Base-by-base conservation (phyloP, 35 echinoderm and acorn worm genomes). In the Patiria miniata region DNA sequence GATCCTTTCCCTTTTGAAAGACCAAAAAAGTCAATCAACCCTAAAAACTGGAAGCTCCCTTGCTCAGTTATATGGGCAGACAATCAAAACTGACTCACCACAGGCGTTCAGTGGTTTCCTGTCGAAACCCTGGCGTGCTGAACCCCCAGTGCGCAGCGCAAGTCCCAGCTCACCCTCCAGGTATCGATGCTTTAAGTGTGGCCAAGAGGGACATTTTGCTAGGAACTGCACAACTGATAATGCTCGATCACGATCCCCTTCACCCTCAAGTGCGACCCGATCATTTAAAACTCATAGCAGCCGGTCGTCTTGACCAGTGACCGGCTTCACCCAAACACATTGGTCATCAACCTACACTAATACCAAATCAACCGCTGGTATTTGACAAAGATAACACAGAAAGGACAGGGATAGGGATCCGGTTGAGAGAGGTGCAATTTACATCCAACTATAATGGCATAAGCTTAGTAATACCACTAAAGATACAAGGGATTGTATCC, bases 361-460 rank as follows among this genome's bases (percentile, higher is more conserved):
- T 58, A 58, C 54, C 54, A 19, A 58, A 58, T 58, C 1, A 58
- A 58, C 54, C 54, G 54, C 54, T 22, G 16, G 54, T 58, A 58
- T 58, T 58, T 58, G 54, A 58, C 54, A 58, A 58, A 58, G 16
- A 58, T 58, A 22, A 58, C 54, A 58, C 54, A 58, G 54, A 58
- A 58, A 22, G 54, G 54, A 58, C 54, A 58, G n/a, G n/a, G n/a
- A n/a, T n/a, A n/a, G 54, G 54, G 54, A 58, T 22, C 54, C 54
- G 8, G 16, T 58, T 58, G 54, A 54, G 52, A 54, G 52, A 54
- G 52, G 52, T 54, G 52, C 52, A 54, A 54, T 54, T 54, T 54
- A 54, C 52, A 54, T 54, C 52, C 52, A 54, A 54, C 52, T 54
- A 54, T 54, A 54, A 54, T 54, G 52, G 52, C 52, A 54, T 54